A percentile compares a stretch with the other conserved stretches of the same genome.
These are phyloP conservation scores for Chiridota heheva DNA, from an alignment of 35 echinoderm and acorn worm genomes.

Conservation along the genomic window DNA sequence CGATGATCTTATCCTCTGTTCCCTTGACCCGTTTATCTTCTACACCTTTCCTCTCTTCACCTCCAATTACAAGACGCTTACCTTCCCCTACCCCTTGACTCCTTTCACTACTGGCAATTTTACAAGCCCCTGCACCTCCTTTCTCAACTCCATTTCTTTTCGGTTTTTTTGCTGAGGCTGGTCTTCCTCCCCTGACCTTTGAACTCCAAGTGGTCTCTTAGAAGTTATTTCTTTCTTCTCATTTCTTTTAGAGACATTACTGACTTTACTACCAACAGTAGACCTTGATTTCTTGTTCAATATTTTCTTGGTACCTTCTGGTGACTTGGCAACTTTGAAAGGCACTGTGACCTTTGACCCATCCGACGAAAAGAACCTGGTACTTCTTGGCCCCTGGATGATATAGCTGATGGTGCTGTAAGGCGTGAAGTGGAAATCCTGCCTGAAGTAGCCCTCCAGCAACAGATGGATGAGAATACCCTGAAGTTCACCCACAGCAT, in stretches of 20 bases:
- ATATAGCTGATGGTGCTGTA: constrained; percentile 93
- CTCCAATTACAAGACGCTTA: not conserved
- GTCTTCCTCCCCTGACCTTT: not conserved
- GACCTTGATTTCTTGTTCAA: not conserved
- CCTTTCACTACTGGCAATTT: not conserved
- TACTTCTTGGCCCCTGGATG: constrained; percentile 59
- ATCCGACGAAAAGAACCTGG: not conserved
- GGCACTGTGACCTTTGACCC: not conserved
- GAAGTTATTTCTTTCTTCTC: not conserved
- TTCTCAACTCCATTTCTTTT: not conserved
- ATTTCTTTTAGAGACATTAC: not conserved
- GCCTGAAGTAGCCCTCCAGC: constrained; percentile 80
- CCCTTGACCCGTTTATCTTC: not conserved
- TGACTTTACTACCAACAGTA: not conserved
- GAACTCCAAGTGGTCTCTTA: not conserved
- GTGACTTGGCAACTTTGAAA: not conserved
- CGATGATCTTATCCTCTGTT: not conserved
- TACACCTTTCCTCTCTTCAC: not conserved
- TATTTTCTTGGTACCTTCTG: not conserved
- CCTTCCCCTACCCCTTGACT: not conserved
- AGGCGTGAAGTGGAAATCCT: constrained; percentile 94
- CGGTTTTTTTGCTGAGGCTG: not conserved
- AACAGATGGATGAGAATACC: too few species aligned
- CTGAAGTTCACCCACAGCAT: too few species aligned
- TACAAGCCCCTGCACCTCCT: not conserved